Evolutionary conservation across 2,888 invertebrate species (phyloP).

Genomic region (Mythimna albipuncta): DNA sequence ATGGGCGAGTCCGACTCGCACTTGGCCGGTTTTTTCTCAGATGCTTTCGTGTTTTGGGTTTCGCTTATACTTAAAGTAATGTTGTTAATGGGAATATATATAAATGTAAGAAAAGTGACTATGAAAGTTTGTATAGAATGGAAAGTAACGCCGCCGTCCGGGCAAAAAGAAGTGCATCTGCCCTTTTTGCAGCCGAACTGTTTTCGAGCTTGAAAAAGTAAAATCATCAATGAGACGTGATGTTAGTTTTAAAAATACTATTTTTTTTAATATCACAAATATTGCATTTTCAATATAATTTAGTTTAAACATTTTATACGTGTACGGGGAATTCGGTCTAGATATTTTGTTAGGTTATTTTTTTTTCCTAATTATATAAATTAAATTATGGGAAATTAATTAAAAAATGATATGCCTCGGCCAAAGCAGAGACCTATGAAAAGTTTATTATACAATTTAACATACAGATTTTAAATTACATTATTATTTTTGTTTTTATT

Average conservation of each 20-base stretch:
- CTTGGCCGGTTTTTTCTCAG: no score
- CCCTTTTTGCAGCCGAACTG: background rate
- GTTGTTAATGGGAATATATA: no score
- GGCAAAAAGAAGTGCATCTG: no score
- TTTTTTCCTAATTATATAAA: conserved; percentile 29
- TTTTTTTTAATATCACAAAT: conserved; percentile 14
- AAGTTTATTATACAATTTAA: background rate
- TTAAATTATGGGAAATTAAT: background rate
- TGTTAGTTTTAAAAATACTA: conserved; percentile 8
- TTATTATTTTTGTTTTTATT: conserved; percentile 19
- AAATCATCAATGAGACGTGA: background rate
- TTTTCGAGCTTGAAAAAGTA: background rate
- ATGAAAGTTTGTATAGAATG: no score
- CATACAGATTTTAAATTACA: background rate
- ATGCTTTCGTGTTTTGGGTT: no score
- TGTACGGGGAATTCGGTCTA: conserved; percentile 56
- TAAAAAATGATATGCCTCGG: conserved; percentile 28
- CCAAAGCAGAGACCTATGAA: conserved; percentile 31
- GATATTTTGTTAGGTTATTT: conserved; percentile 28
- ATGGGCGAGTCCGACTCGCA: no score
- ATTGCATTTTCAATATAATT: conserved; percentile 52
- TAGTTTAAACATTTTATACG: conserved; percentile 22
- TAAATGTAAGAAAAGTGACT: no score
- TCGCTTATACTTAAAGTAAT: no score
- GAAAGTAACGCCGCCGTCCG: no score